Evolutionary conservation across 2,888 invertebrate genomes (phyloP).

Genomic region (Silvanus unidentatus): DNA sequence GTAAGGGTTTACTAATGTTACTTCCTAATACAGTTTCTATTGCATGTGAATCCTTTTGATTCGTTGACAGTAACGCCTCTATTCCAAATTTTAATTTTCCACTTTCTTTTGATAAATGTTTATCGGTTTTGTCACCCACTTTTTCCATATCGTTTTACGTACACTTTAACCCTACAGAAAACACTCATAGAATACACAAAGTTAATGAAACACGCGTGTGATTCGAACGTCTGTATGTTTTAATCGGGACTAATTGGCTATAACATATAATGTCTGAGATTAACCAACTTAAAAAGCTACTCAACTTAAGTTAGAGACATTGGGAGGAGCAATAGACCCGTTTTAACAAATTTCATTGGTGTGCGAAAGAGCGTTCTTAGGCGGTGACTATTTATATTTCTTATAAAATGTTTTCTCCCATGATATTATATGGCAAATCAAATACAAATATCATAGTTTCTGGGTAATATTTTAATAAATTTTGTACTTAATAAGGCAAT

Average conservation of each 20-base stretch:
- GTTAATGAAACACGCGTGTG: too few relatives aligned
- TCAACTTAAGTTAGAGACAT: conserved; percentile 11
- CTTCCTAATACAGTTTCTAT: conserved; percentile 2
- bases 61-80: conserved; percentile 58
- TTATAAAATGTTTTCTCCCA: too few relatives aligned
- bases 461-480: too few relatives aligned
- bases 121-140: conserved; percentile 3
- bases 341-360: conserved; percentile 27
- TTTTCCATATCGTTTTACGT: not conserved
- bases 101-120: conserved; percentile 22
- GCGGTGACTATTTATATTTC: conserved; percentile 17
- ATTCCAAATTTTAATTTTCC: conserved; percentile 63
- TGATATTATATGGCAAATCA: too few relatives aligned
- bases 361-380: conserved; percentile 23
- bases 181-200: conserved; percentile 6
- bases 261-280: conserved; percentile 21
- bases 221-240: too few relatives aligned
- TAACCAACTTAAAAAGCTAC: too few relatives aligned
- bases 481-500: too few relatives aligned
- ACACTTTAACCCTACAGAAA: conserved; percentile 2
- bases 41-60: conserved; percentile 16
- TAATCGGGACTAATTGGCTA: conserved; percentile 32
- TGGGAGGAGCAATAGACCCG: conserved; percentile 29
- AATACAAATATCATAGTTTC: too few relatives aligned
- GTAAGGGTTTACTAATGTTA: conserved; percentile 34